Evolutionary conservation across 2,888 invertebrate genomes (phyloP).

Genomic region (Nemurella pictetii): DNA sequence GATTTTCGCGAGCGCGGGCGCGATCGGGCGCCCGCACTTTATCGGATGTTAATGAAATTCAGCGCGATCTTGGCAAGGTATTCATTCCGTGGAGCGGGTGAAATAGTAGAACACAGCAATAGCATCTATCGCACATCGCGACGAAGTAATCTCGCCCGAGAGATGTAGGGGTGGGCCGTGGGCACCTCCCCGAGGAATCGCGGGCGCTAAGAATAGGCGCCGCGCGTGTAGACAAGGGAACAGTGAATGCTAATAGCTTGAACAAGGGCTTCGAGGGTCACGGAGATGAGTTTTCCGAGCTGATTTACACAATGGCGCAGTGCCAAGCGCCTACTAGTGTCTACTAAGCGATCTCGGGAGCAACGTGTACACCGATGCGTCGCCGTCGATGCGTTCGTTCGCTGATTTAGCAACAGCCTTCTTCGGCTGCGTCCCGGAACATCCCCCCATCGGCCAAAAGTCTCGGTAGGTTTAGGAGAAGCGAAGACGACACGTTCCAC

Average conservation of each 20-base stretch:
- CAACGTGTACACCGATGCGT: neutral
- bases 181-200: neutral
- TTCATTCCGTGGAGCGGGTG: neutral
- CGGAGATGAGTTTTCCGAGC: constrained; percentile 25
- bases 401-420: neutral
- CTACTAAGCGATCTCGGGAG: neutral
- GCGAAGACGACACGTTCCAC: neutral
- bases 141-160: neutral
- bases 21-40: neutral
- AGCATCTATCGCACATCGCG: neutral
- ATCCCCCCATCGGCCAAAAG: neutral
- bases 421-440: too few species aligned
- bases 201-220: neutral
- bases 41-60: neutral
- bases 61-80: neutral
- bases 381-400: neutral
- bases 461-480: neutral
- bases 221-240: constrained; percentile 7
- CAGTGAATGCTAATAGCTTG: constrained; percentile 27
- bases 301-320: constrained; percentile 22
- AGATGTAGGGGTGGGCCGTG: neutral
- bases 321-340: neutral
- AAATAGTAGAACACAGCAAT: neutral
- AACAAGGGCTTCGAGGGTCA: constrained; percentile 7
- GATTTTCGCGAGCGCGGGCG: too few species aligned